Evolutionary conservation across 2,888 invertebrate species (phyloP).

Genomic region (Isoperla grammatica): DNA sequence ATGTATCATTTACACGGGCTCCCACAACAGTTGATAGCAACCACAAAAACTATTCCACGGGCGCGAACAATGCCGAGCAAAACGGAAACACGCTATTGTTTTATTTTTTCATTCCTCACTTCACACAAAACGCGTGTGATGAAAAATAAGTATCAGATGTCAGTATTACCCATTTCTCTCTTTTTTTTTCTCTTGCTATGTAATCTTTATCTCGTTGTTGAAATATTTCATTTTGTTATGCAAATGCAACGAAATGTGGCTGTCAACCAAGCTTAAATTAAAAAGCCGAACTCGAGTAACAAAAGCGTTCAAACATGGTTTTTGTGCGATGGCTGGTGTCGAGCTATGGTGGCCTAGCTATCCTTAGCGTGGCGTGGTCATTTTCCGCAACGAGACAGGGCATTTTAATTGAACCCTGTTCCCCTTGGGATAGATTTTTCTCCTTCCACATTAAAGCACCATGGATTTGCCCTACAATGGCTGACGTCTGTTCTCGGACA

Average conservation of each 20-base stretch:
- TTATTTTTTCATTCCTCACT: slow-evolving; percentile 8
- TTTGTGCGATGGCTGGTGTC: neutral
- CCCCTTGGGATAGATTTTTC: slow-evolving; percentile 15
- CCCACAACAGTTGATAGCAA: slow-evolving; percentile 7
- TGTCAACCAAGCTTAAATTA: slow-evolving; percentile 18
- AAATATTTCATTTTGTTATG: slow-evolving; percentile 17
- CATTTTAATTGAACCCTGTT: slow-evolving; percentile 25
- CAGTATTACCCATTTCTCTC: slow-evolving; percentile 9
- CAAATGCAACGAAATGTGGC: slow-evolving; percentile 15
- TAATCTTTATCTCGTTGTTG: slow-evolving; percentile 5
- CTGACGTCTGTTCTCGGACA: slow-evolving; percentile 4
- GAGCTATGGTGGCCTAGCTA: neutral
- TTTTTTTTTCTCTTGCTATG: neutral
- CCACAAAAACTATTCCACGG: slow-evolving; percentile 4
- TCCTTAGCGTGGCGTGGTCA: neutral
- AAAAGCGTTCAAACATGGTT: neutral
- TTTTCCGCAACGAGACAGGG: slow-evolving; percentile 23
- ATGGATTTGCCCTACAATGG: slow-evolving; percentile 23
- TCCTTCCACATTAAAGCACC: neutral
- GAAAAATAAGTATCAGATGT: slow-evolving; percentile 16
- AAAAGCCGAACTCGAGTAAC: slow-evolving; percentile 11
- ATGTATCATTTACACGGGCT: slow-evolving; percentile 9
- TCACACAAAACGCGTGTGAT: slow-evolving; percentile 1
- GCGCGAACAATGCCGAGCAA: slow-evolving; percentile 8
- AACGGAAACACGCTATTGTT: slow-evolving; percentile 11